Conservation (phyloP, 2,797 vertebrate genomes). For the Prionace glauca region DNA sequence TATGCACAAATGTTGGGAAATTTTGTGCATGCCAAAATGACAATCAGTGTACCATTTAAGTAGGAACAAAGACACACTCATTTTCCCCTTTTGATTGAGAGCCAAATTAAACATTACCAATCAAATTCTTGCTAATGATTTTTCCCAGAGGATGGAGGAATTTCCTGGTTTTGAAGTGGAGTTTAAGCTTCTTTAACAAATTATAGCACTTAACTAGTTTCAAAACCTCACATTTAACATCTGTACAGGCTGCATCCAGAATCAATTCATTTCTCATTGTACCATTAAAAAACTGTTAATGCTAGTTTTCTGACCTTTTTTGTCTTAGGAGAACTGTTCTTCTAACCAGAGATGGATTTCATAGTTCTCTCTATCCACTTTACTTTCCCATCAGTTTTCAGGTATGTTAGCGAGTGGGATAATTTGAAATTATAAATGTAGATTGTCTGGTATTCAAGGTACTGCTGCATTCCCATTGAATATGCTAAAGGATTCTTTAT, state of each 20-base stretch:
- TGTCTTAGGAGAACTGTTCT: not conserved
- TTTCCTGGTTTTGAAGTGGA: not conserved
- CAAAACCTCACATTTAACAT: not conserved
- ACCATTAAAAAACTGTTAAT: not conserved
- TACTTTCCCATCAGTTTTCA: not conserved
- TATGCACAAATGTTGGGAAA: not conserved
- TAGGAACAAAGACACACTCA: not conserved
- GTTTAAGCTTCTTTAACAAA: not conserved
- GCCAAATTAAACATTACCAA: not conserved
- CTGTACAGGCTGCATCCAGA: not conserved
- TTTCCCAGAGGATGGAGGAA: not conserved
- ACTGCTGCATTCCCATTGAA: not conserved
- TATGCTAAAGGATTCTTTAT: not conserved
- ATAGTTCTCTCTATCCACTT: constrained; percentile 18
- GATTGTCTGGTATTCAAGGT: not conserved
- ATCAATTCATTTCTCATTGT: not conserved
- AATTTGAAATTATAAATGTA: not conserved
- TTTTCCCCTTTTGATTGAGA: not conserved
- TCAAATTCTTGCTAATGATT: not conserved
- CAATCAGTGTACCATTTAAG: not conserved
- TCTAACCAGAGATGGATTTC: constrained; percentile 24
- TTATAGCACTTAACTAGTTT: not conserved
- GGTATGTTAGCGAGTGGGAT: not conserved
- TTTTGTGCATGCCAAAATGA: not conserved
- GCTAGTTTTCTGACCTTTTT: not conserved